Evolutionary conservation across 1,140 invertebrate species (phyloP).

Genomic region (Conus ventricosus): DNA sequence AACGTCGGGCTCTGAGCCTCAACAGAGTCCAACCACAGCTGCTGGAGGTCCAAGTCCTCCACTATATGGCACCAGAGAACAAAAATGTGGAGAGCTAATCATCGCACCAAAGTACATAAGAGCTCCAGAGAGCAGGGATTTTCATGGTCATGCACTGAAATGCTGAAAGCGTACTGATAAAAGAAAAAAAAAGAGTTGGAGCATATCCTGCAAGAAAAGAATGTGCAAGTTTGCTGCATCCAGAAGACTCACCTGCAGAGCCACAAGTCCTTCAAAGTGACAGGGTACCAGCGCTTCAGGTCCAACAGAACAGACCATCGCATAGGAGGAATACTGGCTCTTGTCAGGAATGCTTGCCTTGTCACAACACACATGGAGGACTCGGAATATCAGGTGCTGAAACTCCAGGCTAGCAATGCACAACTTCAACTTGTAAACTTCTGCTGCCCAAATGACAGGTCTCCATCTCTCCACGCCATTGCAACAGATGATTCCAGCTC

Average conservation of each 20-base stretch:
- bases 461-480: background rate
- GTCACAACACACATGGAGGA: no score
- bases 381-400: background rate
- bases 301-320: background rate
- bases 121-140: background rate
- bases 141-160: slow-evolving; percentile 14
- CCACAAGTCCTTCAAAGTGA: background rate
- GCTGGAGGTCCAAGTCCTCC: no score
- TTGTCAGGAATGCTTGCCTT: no score
- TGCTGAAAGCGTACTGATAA: background rate
- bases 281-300: background rate
- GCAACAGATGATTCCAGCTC: background rate
- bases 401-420: background rate
- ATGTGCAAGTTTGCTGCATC: no score
- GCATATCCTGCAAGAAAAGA: no score
- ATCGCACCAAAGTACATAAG: background rate
- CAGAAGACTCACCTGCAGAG: no score
- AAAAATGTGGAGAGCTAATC: no score
- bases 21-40: no score
- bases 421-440: background rate
- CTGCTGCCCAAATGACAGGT: slow-evolving; percentile 19
- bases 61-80: no score
- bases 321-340: background rate
- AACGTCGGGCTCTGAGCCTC: no score
- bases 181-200: background rate